phyloP scores from a whole-genome alignment of 2,888 invertebrate genomes.

The Nomada lathburiana region DNA sequence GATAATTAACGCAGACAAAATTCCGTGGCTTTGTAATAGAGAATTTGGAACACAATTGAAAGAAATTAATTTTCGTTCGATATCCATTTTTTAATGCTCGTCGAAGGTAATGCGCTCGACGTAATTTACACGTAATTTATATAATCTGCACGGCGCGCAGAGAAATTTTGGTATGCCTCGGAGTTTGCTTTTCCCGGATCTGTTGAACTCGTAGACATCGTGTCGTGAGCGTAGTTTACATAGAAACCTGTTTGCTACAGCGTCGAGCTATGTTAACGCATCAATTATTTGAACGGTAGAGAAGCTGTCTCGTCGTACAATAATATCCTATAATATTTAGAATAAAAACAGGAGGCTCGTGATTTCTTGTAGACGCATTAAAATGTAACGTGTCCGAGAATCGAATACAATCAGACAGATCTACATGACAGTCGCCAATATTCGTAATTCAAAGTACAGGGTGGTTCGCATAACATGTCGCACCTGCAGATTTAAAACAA shows the following conservation, averaged over 20 bases:
- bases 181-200: not conserved
- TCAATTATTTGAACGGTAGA: slow-evolving; percentile 1
- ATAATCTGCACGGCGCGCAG: too few species aligned
- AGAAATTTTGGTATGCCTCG: slow-evolving; percentile 6
- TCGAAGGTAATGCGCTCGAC: not conserved
- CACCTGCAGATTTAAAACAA: too few species aligned
- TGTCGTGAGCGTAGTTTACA: slow-evolving; percentile 2
- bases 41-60: too few species aligned
- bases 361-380: not conserved
- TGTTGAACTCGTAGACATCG: not conserved
- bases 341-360: slow-evolving; percentile 2
- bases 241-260: slow-evolving; percentile 2
- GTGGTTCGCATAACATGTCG: too few species aligned
- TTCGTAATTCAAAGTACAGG: too few species aligned
- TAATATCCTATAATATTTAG: not conserved
- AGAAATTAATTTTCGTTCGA: not conserved
- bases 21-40: too few species aligned
- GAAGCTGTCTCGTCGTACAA: not conserved
- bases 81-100: not conserved
- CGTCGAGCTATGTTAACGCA: slow-evolving; percentile 14
- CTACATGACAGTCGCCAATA: too few species aligned
- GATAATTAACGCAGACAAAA: too few species aligned
- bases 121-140: not conserved
- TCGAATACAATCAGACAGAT: too few species aligned
- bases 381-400: too few species aligned